phyloP scores from a whole-genome alignment of 2,888 invertebrate species.

The Lithophane semibrunnea region DNA sequence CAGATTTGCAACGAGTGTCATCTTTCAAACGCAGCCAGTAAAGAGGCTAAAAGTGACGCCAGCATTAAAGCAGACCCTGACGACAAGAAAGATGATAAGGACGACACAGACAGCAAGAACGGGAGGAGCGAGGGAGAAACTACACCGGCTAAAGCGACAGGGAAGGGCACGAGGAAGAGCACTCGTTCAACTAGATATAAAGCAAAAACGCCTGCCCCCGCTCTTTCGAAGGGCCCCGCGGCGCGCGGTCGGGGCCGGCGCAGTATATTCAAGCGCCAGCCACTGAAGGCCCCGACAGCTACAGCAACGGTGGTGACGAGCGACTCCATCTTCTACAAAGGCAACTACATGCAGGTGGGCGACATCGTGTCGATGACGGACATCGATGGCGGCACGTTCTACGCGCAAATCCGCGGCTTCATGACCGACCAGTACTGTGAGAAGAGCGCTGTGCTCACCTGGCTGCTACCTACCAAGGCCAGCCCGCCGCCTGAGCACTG shows the following conservation, averaged over 20 bases:
- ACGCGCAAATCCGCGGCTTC: conserved; percentile 97
- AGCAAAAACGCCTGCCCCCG: conserved; percentile 81
- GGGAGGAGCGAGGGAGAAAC: conserved; percentile 80
- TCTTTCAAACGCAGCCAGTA: conserved; percentile 83
- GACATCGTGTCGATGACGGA: conserved; percentile 97
- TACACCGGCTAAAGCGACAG: conserved; percentile 87
- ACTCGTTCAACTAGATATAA: conserved; percentile 91
- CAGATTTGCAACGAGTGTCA: conserved; percentile 95
- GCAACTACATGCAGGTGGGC: conserved; percentile 94
- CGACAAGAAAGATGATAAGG: conserved; percentile 79
- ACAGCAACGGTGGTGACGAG: conserved; percentile 96
- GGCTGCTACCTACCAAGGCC: conserved; percentile 96
- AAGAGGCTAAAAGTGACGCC: conserved; percentile 78
- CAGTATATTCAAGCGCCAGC: conserved; percentile 94
- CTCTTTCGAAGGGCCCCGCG: conserved; percentile 76
- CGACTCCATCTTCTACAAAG: conserved; percentile 92
- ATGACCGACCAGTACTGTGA: conserved; percentile 98
- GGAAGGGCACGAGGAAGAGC: conserved; percentile 90
- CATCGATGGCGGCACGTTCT: conserved; percentile 94
- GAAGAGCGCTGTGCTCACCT: conserved; percentile 97
- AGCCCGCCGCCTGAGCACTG: conserved; percentile 94
- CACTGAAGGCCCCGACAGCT: conserved; percentile 95
- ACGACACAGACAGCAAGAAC: conserved; percentile 78
- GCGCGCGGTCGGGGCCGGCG: conserved; percentile 94
- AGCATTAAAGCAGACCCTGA: conserved; percentile 78